Evolutionary conservation across 2,888 invertebrate genomes (phyloP).

Genomic region (Pherbina coryleti): DNA sequence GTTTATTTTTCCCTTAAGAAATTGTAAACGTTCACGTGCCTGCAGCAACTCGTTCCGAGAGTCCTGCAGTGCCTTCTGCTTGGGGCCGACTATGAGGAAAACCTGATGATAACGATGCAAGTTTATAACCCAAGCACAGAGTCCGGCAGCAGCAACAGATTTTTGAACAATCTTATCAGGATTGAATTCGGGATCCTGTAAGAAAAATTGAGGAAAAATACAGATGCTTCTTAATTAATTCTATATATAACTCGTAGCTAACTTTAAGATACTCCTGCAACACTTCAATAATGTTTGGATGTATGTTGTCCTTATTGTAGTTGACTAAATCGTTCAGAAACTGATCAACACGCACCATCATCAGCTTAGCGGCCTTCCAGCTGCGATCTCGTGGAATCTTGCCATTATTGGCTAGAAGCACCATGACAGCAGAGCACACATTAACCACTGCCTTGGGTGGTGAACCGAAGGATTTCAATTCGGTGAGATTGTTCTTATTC

Average conservation of each 20-base stretch:
- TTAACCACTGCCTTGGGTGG: constrained; percentile 93
- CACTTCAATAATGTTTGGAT: constrained; percentile 88
- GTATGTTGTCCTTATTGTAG: constrained; percentile 95
- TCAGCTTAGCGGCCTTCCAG: constrained; percentile 91
- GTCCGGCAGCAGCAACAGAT: constrained; percentile 91
- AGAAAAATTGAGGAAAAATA: not conserved
- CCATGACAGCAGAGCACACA: constrained; percentile 89
- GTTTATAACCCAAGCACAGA: constrained; percentile 96
- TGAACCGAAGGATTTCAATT: constrained; percentile 93
- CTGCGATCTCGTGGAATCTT: constrained; percentile 91
- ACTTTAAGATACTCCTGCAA: constrained; percentile 69
- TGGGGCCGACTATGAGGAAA: constrained; percentile 93
- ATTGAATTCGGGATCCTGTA: constrained; percentile 81
- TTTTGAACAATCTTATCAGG: constrained; percentile 87
- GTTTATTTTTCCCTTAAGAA: constrained; percentile 80
- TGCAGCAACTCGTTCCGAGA: constrained; percentile 88
- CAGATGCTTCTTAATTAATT: not conserved
- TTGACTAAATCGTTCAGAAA: constrained; percentile 87
- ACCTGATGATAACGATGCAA: constrained; percentile 91
- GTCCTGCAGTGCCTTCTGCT: constrained; percentile 86
- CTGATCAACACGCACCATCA: constrained; percentile 92
- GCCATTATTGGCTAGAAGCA: constrained; percentile 84
- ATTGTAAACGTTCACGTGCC: constrained; percentile 83
- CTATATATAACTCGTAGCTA: not conserved
- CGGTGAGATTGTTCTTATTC: constrained; percentile 95